Evolutionary conservation across 2,113 vertebrate genomes (phyloP), one percentile per base, ranked within the genome.

Genomic region (Burhinus oedicnemus): DNA sequence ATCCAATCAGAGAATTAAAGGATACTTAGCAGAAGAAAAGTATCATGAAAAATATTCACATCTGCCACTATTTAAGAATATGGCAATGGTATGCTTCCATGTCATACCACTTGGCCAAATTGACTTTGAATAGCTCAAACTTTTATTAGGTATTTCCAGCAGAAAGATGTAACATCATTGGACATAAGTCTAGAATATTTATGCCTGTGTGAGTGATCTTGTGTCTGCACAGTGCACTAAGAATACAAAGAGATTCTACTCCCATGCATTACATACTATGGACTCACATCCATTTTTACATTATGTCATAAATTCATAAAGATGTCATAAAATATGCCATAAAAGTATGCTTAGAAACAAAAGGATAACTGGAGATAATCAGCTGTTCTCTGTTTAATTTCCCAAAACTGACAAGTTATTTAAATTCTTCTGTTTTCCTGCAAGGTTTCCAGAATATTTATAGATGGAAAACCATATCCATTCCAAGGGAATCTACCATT

Each of bases 211-310:
- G 66, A 83, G 36, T 44, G 51, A 62, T 47, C 36, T 52, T 69
- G 21, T 79, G 51, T 12, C 51, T 71, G 60, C 3, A 1, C 26
- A 42, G 5, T 58, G 17, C 30, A 23, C 20, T 77, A 20, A 76
- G 65, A 66, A 34, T 32, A 64, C 6, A 17, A 66, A 74, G 17
- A 55, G 27, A 32, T 68, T 80, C 42, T 71, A 49, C 29, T 83
- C 11, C 23, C 8, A 5, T n/a, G 20, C 0, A 0, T 75, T 77
- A 17, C 2, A 0, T 68, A 22, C 38, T 71, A 9, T 16, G 72
- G 64, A 38, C 11, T 78, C 14, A 25, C 6, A 70, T 42, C n/a
- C 9, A 68, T 49, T 96, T 86, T 58, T 68, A 27, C 12, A n/a
- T 55, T 36, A 36, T 64, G 32, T 45, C 45, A 44, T 61, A 36